A percentile compares a stretch with the other conserved stretches of the same genome.
Evolutionary conservation across 2,888 invertebrate genomes (phyloP).

Genomic region (Rhamphomyia laevipes): DNA sequence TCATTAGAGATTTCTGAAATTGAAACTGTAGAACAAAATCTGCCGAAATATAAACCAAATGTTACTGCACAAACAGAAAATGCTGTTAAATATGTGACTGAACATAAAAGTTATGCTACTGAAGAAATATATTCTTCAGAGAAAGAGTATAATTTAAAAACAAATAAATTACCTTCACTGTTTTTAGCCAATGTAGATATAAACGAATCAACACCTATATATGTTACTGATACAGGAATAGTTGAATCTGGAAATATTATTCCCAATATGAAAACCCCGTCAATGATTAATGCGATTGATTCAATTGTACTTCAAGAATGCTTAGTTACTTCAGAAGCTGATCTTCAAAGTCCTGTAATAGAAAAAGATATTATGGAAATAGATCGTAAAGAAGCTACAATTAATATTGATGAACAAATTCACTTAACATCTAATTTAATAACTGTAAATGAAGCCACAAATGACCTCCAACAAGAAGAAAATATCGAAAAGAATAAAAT

Average conservation of each 20-base stretch:
- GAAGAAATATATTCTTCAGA: conserved; percentile 48
- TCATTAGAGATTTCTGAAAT: conserved; percentile 55
- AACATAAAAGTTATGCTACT: conserved; percentile 45
- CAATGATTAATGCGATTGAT: conserved; percentile 28
- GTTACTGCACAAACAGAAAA: background rate
- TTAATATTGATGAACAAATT: conserved; percentile 49
- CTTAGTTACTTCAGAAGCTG: conserved; percentile 48
- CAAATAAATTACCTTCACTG: conserved; percentile 29
- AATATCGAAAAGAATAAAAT: conserved; percentile 38
- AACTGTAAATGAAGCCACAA: conserved; percentile 49
- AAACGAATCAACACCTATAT: conserved; percentile 34
- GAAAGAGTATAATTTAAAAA: conserved; percentile 47
- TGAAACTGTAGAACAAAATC: background rate
- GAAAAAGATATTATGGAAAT: conserved; percentile 29
- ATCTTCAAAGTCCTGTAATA: conserved; percentile 53
- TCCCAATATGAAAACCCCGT: conserved; percentile 7
- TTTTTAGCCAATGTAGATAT: conserved; percentile 25
- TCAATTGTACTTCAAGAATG: conserved; percentile 41
- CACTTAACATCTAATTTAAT: conserved; percentile 48
- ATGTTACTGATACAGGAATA: conserved; percentile 15
- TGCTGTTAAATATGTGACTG: conserved; percentile 37
- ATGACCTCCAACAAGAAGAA: conserved; percentile 38
- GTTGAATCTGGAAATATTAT: conserved; percentile 18
- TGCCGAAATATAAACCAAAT: background rate
- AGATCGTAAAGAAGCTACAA: conserved; percentile 43